Evolutionary conservation across 2,888 invertebrate genomes (phyloP).

Genomic region (Lasioglossum marginatum): DNA sequence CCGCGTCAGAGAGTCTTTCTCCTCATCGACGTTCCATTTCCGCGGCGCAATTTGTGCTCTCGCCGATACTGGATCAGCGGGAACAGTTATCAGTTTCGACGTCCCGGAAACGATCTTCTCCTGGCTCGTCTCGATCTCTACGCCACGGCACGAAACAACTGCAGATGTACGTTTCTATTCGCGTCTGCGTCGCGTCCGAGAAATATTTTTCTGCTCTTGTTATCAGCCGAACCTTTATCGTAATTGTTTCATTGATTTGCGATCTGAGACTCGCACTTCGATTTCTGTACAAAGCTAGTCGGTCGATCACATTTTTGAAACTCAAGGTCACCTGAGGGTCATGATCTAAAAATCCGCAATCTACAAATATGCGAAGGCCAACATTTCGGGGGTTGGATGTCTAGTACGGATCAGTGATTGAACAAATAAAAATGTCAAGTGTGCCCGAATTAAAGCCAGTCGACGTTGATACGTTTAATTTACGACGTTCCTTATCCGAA

Average conservation of each 20-base stretch:
- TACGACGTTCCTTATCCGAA: neutral
- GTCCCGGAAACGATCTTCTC: neutral
- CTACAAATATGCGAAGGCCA: too few species aligned
- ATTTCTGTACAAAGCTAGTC: too few species aligned
- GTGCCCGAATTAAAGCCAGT: neutral
- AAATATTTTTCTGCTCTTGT: neutral
- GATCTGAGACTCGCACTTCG: too few species aligned
- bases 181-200: too few species aligned
- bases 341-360: too few species aligned
- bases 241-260: too few species aligned
- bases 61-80: slow-evolving; percentile 5
- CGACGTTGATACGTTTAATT: neutral
- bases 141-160: neutral
- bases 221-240: neutral
- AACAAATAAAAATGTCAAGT: neutral
- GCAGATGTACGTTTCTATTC: neutral
- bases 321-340: too few species aligned
- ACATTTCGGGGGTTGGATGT: too few species aligned
- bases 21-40: slow-evolving; percentile 25
- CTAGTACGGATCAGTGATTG: neutral
- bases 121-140: neutral
- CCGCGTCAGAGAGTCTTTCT: slow-evolving; percentile 21
- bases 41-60: neutral
- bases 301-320: too few species aligned
- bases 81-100: neutral